phyloP scores from a whole-genome alignment of 2,797 vertebrate genomes.

The Podarcis siculus region DNA sequence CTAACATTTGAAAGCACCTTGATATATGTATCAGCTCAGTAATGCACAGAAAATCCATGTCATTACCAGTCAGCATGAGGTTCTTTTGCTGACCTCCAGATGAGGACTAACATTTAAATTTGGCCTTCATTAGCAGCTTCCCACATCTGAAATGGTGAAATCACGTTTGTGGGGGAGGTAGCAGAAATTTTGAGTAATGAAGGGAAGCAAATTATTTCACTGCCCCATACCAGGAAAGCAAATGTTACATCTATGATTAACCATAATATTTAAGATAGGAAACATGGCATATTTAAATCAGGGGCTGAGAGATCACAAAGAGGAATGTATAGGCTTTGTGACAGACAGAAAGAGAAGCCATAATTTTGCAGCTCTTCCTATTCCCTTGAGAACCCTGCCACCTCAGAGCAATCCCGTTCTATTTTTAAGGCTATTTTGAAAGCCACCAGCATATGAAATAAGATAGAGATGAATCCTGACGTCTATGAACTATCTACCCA shows the following conservation, averaged over 20 bases:
- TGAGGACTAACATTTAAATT: not conserved
- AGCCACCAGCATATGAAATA: not conserved
- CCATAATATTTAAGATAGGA: conserved; percentile 61
- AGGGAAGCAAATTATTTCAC: conserved; percentile 63
- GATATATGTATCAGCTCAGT: not conserved
- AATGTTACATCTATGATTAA: conserved; percentile 68
- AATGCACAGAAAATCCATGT: not conserved
- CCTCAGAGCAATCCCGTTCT: conserved; percentile 35
- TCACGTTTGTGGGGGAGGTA: conserved; percentile 16
- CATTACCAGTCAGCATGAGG: not conserved
- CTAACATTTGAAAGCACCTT: not conserved
- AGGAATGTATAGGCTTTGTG: conserved; percentile 46
- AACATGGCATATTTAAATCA: conserved; percentile 64
- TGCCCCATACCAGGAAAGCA: conserved; percentile 67
- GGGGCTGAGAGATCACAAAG: conserved; percentile 40
- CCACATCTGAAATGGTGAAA: conserved; percentile 53
- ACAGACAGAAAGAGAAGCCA: conserved; percentile 53
- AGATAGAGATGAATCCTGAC: conserved; percentile 12
- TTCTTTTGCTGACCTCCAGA: not conserved
- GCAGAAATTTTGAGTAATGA: conserved; percentile 66
- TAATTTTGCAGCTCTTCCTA: conserved; percentile 58
- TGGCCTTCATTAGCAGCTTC: conserved; percentile 45
- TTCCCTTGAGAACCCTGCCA: conserved; percentile 40
- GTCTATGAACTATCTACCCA: conserved; percentile 15
- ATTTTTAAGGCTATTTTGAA: conserved; percentile 17